These are phyloP conservation scores for Phaethornis superciliosus DNA, from an alignment of 2,113 vertebrate genomes.

Conservation along the genomic window DNA sequence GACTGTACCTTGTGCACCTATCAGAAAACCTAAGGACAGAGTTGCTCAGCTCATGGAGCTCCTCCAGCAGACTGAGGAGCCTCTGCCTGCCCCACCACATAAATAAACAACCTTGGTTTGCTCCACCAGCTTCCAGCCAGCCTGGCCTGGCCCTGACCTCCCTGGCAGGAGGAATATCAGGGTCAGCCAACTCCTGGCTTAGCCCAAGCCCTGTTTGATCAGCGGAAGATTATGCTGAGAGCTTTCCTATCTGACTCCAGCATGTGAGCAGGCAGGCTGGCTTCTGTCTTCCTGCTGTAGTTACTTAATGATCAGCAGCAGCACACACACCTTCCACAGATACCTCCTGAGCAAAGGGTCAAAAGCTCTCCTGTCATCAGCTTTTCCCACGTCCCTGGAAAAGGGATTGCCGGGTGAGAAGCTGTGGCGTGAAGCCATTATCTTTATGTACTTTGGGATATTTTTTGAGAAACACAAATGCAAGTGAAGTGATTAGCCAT, in stretches of 20 bases:
- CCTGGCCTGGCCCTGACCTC: conserved; percentile 11
- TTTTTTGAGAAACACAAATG: conserved; percentile 45
- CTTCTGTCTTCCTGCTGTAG: conserved; percentile 19
- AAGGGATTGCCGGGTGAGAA: background rate
- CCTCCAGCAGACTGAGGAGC: background rate
- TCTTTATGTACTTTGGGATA: background rate
- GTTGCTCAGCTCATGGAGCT: background rate
- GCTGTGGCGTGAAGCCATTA: background rate
- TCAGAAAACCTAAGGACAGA: background rate
- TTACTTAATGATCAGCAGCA: background rate
- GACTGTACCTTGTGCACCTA: background rate
- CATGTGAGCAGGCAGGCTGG: background rate
- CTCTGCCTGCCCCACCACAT: background rate
- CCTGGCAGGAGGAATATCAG: background rate
- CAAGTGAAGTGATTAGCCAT: conserved; percentile 24
- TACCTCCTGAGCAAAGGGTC: background rate
- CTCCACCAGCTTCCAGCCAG: background rate
- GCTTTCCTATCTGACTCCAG: conserved; percentile 17
- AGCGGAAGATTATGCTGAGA: background rate
- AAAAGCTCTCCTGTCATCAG: background rate
- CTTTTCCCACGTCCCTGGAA: background rate
- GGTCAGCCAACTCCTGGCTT: conserved; percentile 2
- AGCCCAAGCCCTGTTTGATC: conserved; percentile 26
- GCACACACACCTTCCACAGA: background rate
- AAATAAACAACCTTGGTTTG: background rate